These are phyloP conservation scores for Anomalospiza imberbis DNA, from an alignment of 2,797 vertebrate species.

Conservation along the genomic window DNA sequence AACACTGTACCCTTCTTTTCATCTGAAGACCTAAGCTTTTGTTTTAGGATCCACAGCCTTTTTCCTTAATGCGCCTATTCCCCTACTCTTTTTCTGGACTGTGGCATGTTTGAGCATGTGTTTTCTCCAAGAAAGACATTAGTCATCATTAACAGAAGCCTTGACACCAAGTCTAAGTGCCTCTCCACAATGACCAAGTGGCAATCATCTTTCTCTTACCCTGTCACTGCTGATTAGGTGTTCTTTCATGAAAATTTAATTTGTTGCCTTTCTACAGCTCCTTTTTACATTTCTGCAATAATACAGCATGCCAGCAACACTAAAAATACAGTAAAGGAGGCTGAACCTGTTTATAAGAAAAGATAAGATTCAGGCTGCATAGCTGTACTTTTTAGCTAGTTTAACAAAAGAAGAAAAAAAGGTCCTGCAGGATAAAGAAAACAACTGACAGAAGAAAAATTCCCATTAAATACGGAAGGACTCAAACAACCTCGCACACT, in stretches of 20 bases:
- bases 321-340: slow-evolving; percentile 36
- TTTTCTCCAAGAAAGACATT: slow-evolving; percentile 85
- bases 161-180: slow-evolving; percentile 88
- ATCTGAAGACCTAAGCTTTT: slow-evolving; percentile 56
- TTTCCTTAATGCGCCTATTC: slow-evolving; percentile 13
- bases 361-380: background rate
- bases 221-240: slow-evolving; percentile 87
- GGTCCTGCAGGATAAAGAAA: background rate
- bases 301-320: slow-evolving; percentile 22
- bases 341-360: background rate
- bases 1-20: background rate
- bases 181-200: slow-evolving; percentile 88
- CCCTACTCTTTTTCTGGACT: slow-evolving; percentile 22
- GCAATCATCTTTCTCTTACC: slow-evolving; percentile 83
- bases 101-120: slow-evolving; percentile 70
- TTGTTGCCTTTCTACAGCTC: slow-evolving; percentile 67
- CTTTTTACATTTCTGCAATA: slow-evolving; percentile 62
- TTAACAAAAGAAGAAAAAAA: background rate
- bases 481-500: background rate
- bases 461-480: background rate
- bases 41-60: slow-evolving; percentile 47
- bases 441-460: background rate
- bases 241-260: slow-evolving; percentile 81
- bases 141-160: slow-evolving; percentile 92
- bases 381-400: slow-evolving; percentile 8